Percentiles rank a stretch among this genome's conserved stretches.
Conservation (phyloP, 2,888 invertebrate genomes). For the Lepas anatifera region DNA sequence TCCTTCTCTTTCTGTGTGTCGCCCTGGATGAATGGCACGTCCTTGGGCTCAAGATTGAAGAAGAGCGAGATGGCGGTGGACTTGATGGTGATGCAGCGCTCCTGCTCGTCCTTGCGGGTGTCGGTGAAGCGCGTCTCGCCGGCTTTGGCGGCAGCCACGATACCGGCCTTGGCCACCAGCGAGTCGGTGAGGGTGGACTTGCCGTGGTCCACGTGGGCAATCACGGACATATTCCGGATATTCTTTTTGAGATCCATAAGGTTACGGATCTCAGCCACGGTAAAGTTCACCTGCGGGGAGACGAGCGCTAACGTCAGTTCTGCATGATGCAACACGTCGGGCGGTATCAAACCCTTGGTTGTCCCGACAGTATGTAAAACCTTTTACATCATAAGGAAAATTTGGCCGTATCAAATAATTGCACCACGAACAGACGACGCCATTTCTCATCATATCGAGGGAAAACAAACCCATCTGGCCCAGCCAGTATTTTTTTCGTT, state of each 20-base stretch:
- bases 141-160: slow-evolving; percentile 96
- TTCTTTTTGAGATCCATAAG: slow-evolving; percentile 99
- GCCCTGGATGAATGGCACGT: slow-evolving; percentile 83
- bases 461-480: too few relatives aligned
- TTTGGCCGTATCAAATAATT: too few relatives aligned
- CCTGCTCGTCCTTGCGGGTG: slow-evolving; percentile 99
- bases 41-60: slow-evolving; percentile 92
- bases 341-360: too few relatives aligned
- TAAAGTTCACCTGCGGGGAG: slow-evolving; percentile 88
- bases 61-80: slow-evolving; percentile 99
- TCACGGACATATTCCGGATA: slow-evolving; percentile 99
- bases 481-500: too few relatives aligned
- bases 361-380: too few relatives aligned
- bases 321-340: too few relatives aligned
- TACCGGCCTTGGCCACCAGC: slow-evolving; percentile 98
- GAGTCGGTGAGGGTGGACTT: slow-evolving; percentile 99
- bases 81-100: slow-evolving; percentile 99
- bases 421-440: too few relatives aligned
- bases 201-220: slow-evolving; percentile 99
- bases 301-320: too few relatives aligned
- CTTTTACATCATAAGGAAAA: too few relatives aligned
- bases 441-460: too few relatives aligned
- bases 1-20: slow-evolving; percentile 80
- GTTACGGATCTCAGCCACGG: slow-evolving; percentile 97
- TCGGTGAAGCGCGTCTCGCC: slow-evolving; percentile 99